phyloP scores from a whole-genome alignment of 2,888 invertebrate genomes.

The Chrysolina americana region DNA sequence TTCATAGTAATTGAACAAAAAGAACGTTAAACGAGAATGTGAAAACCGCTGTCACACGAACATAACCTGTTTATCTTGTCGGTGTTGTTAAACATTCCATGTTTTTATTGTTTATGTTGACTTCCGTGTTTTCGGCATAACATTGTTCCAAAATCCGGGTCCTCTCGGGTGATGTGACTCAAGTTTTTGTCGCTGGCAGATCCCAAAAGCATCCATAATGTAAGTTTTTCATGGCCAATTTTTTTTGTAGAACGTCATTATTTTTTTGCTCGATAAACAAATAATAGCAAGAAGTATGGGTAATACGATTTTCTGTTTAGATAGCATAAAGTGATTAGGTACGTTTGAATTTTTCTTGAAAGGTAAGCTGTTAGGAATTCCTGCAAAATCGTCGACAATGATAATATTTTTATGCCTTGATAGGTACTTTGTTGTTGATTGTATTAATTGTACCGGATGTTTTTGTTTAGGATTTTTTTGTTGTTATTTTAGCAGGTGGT shows the following conservation, averaged over 20 bases:
- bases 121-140: slow-evolving; percentile 32
- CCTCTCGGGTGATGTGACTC: slow-evolving; percentile 27
- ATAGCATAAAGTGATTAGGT: slow-evolving; percentile 25
- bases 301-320: slow-evolving; percentile 24
- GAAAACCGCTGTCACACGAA: slow-evolving; percentile 40
- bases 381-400: slow-evolving; percentile 17
- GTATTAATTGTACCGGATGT: slow-evolving; percentile 28
- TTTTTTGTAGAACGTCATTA: slow-evolving; percentile 19
- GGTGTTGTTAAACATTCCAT: slow-evolving; percentile 38
- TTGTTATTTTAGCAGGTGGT: slow-evolving; percentile 31
- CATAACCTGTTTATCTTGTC: slow-evolving; percentile 53
- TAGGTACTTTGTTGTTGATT: slow-evolving; percentile 2
- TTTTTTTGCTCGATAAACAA: slow-evolving; percentile 39
- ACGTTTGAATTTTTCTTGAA: slow-evolving; percentile 29
- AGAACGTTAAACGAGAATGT: slow-evolving; percentile 41
- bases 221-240: slow-evolving; percentile 12
- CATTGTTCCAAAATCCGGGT: neutral
- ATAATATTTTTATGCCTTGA: slow-evolving; percentile 7
- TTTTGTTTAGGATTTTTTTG: slow-evolving; percentile 29
- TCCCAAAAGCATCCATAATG: slow-evolving; percentile 17
- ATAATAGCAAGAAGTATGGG: slow-evolving; percentile 9
- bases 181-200: slow-evolving; percentile 8
- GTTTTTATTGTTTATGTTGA: slow-evolving; percentile 47
- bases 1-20: neutral
- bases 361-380: slow-evolving; percentile 32